Base-by-base conservation (phyloP, 2,888 invertebrate genomes). In the Linyphia triangularis region DNA sequence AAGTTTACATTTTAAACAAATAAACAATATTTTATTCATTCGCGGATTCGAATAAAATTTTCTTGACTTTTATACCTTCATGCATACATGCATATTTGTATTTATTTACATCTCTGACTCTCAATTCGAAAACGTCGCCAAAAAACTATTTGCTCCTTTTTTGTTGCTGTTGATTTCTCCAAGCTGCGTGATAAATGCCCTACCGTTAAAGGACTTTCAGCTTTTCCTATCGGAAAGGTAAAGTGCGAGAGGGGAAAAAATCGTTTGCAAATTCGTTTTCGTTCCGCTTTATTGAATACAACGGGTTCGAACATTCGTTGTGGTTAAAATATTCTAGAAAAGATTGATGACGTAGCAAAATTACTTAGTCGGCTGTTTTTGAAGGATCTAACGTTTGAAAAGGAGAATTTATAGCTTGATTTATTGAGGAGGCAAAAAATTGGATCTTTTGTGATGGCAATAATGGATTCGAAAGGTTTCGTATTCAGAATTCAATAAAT, bases 181-280 rank as follows among this genome's bases (percentile, higher is more conserved):
- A 77, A 77, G 63, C 77, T 77, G n/a, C 40, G 40, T 77, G 77
- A 77, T 77, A 63, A 77, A 77, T 77, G 77, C 77, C 63, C 37
- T 22, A 40, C 40, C 61, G 61, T 24, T 37, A 77, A 24, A 77
- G 40, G 43, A 72, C 70, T 72, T 72, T 72, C 26, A 30, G 40
- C 16, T 1, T 28, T 65, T 6, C n/a, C 30, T n/a, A n/a, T 6
- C 30, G 70, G 33, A 70, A 70, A 40, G 33, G 70, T 5, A 16
- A 40, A 19, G 59, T n/a, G 13, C 24, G 33, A 51, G 13, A n/a
- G 22, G 28, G 22, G 22, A 22, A 79, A 57, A 79, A 65, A 43
- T 43, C 43, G 28, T 78, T 79, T 79, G 79, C 79, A 79, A 79
- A 79, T 79, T 79, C 67, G 79, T 79, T 79, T 79, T 33, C 79